Base-by-base conservation (phyloP, 2,888 invertebrate genomes). In the Amblyjoppa proteus region DNA sequence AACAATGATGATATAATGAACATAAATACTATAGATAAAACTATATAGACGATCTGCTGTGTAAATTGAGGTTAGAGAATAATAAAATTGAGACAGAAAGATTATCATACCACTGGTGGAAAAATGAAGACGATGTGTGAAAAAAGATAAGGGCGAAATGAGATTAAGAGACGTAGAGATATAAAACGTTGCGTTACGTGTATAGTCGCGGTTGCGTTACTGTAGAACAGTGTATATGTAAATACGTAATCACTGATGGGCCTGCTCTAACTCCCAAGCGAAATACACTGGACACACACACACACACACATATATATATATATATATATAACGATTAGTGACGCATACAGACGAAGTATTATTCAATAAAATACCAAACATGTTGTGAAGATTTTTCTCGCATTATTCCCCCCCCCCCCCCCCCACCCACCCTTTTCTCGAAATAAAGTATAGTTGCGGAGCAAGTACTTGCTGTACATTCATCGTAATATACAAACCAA, bases 331-430 rank as follows among this genome's bases (percentile, higher is more conserved):
- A 41, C 85, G 77, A 85, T 83, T 84, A 83, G 41, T 87, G 75
- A 85, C 85, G 85, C 81, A 84, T 84, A 86, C 87, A 88, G 79
- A 75, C 56, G 58, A 83, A 76, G 71, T 89, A 89, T 58, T 90
- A 91, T 90, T 91, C 90, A 92, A 92, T 91, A 91, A 92, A 92
- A 91, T 90, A 90, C 90, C 90, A 91, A 91, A 79, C 87, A 90
- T 91, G 91, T 91, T 91, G 91, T 90, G 89, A 90, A 81, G 0
- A 71, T 75, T 75, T 69, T 53, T 41, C 61, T 75, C 38, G 68
- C 38, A 16, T 58, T 31, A 28, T 74, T 75, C 45, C 9, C 64
- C 49, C 66, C 56, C 9, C 11, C 25, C 41, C 41, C 64, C 49
- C 66, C 56, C 9, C 11, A 11, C 41, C 41, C 20, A 20, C 20